Percentiles rank a stretch among this genome's conserved stretches.
phyloP scores from a whole-genome alignment of 2,113 vertebrate species.

The Zapornia atra region DNA sequence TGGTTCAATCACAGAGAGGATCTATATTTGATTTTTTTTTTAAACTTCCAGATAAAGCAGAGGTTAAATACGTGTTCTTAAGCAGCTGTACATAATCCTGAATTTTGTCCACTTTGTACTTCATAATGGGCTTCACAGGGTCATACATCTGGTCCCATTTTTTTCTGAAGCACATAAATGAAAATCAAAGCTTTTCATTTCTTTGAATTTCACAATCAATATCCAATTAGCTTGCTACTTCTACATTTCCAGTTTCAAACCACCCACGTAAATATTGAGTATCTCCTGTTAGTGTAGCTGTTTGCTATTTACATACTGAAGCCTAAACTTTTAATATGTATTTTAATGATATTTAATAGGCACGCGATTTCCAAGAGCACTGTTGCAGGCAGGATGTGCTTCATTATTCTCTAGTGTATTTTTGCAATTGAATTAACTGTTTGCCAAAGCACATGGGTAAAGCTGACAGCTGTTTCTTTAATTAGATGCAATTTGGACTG shows the following conservation, averaged over 20 bases:
- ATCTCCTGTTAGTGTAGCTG: neutral
- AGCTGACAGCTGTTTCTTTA: constrained; percentile 57
- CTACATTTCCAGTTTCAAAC: neutral
- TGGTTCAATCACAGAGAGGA: neutral
- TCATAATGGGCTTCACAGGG: neutral
- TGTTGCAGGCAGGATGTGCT: neutral
- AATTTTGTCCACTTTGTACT: constrained; percentile 3
- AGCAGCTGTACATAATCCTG: neutral
- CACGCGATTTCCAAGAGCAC: constrained; percentile 20
- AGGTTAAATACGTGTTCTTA: neutral
- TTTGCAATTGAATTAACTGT: constrained; percentile 59
- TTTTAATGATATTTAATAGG: constrained; percentile 37
- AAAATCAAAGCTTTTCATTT: constrained; percentile 53
- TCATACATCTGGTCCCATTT: neutral
- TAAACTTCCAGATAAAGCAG: neutral
- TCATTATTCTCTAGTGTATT: constrained; percentile 53
- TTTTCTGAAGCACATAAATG: neutral
- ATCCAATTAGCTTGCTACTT: constrained; percentile 32
- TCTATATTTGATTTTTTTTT: neutral
- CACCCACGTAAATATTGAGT: neutral
- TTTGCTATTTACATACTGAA: constrained; percentile 49
- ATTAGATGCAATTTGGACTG: constrained; percentile 51
- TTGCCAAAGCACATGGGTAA: constrained; percentile 52
- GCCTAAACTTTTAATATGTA: constrained; percentile 62
- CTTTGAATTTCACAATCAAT: constrained; percentile 50